phyloP scores from a whole-genome alignment of 2,797 vertebrate species.

The Gastrophryne carolinensis region DNA sequence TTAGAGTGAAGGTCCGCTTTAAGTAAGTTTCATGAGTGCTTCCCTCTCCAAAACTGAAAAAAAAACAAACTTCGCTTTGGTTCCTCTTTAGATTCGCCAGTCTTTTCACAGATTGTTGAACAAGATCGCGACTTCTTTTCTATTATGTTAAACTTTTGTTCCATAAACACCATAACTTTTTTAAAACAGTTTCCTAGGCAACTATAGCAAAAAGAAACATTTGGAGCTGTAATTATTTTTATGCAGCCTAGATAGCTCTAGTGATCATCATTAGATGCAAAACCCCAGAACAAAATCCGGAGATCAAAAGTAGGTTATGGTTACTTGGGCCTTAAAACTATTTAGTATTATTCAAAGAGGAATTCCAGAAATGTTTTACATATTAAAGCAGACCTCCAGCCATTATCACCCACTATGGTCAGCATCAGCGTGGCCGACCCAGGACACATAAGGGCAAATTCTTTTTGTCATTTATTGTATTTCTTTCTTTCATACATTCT shows the following conservation, averaged over 20 bases:
- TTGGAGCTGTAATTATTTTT: neutral
- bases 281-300: neutral
- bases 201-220: neutral
- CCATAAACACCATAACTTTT: neutral
- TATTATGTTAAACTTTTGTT: neutral
- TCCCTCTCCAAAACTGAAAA: too few relatives aligned
- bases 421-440: too few relatives aligned
- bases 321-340: neutral
- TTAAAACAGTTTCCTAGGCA: conserved; percentile 12
- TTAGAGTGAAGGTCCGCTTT: too few relatives aligned
- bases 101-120: neutral
- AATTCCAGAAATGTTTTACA: neutral
- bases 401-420: too few relatives aligned
- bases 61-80: too few relatives aligned
- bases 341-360: neutral
- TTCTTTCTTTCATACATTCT: neutral
- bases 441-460: too few relatives aligned
- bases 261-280: neutral
- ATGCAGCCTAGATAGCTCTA: neutral
- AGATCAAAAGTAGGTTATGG: neutral
- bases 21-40: too few relatives aligned
- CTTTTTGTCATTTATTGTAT: too few relatives aligned
- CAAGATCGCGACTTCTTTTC: neutral
- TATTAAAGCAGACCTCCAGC: too few relatives aligned
- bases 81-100: too few relatives aligned